Evolutionary conservation across 2,888 invertebrate genomes (phyloP).

Genomic region (Timema cristinae): DNA sequence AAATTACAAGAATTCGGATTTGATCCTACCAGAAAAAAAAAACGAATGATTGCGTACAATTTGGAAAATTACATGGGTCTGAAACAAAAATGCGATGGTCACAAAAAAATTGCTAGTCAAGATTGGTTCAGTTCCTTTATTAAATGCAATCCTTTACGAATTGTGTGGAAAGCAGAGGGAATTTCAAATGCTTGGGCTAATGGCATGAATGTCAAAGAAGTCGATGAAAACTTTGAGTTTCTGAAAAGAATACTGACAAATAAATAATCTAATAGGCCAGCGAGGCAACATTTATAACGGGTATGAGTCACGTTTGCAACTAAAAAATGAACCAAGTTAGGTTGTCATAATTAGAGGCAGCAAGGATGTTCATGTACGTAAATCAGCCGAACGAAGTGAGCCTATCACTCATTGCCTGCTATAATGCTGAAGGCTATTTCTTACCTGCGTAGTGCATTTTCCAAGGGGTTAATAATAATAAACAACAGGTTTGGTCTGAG

Average conservation of each 20-base stretch:
- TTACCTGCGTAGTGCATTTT: constrained; percentile 24
- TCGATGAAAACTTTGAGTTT: constrained; percentile 19
- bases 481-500: constrained; percentile 19
- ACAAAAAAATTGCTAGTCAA: constrained; percentile 35
- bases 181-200: constrained; percentile 12
- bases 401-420: not conserved
- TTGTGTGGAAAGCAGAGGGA: constrained; percentile 28
- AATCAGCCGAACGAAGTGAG: not conserved
- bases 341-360: not conserved
- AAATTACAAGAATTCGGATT: too few relatives aligned
- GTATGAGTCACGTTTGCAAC: not conserved
- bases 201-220: constrained; percentile 35
- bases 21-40: too few relatives aligned
- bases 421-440: constrained; percentile 36
- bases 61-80: constrained; percentile 31
- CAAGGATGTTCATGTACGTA: constrained; percentile 7
- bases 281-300: too few relatives aligned
- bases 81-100: constrained; percentile 36
- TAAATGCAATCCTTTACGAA: constrained; percentile 29
- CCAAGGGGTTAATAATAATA: constrained; percentile 20
- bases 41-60: too few relatives aligned
- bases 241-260: too few relatives aligned
- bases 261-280: too few relatives aligned
- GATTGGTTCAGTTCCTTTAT: constrained; percentile 36
- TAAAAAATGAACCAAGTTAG: constrained; percentile 29